Conservation (phyloP, 2,888 invertebrate species). For the Zygothrica quintamaculata region DNA sequence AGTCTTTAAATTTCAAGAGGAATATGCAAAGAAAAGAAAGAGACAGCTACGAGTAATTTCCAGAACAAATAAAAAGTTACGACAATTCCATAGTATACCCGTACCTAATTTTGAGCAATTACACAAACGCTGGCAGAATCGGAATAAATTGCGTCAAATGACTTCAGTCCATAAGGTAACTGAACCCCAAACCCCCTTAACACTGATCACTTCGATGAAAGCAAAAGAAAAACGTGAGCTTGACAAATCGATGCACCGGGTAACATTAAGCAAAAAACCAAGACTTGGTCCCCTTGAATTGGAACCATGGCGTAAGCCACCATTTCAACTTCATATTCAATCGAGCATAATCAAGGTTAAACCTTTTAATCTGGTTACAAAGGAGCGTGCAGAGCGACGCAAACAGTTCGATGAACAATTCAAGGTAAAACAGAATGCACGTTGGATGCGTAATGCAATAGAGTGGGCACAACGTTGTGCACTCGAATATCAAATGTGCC, state of each 20-base stretch:
- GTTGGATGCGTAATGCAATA: background rate
- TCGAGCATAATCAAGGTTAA: constrained; percentile 31
- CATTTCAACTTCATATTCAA: constrained; percentile 53
- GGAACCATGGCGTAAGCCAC: constrained; percentile 34
- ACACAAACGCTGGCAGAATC: constrained; percentile 39
- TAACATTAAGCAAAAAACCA: background rate
- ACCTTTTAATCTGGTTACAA: constrained; percentile 49
- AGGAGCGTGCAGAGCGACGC: constrained; percentile 41
- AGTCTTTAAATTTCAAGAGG: constrained; percentile 15
- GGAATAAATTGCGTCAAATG: constrained; percentile 14
- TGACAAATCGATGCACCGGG: no score
- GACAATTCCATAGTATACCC: constrained; percentile 40
- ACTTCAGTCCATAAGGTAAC: constrained; percentile 36
- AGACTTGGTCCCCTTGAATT: background rate
- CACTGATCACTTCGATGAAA: constrained; percentile 41
- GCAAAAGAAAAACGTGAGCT: constrained; percentile 16
- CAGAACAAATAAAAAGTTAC: background rate
- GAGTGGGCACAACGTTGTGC: constrained; percentile 19
- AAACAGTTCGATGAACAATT: constrained; percentile 37
- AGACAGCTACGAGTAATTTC: background rate
- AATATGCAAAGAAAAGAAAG: constrained; percentile 33
- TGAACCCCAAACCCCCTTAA: constrained; percentile 45
- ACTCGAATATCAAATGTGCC: constrained; percentile 24
- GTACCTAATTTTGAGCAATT: constrained; percentile 48
- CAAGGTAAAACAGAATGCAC: constrained; percentile 12